Evolutionary conservation across 2,888 invertebrate genomes (phyloP).

Genomic region (Drosophila affinis): DNA sequence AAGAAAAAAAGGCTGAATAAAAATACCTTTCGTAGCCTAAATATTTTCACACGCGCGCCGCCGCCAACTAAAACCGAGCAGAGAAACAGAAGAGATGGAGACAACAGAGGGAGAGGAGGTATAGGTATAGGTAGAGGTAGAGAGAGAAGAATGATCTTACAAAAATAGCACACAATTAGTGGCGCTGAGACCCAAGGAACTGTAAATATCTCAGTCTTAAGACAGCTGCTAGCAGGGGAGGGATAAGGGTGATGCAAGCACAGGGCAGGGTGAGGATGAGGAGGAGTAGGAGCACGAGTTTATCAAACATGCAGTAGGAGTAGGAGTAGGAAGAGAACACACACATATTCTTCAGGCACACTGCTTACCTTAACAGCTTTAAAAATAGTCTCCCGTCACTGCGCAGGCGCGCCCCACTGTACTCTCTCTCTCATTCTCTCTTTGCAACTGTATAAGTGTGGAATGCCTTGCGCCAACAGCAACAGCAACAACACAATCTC

Average conservation of each 20-base stretch:
- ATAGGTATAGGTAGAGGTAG: conserved; percentile 8
- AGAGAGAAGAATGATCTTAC: conserved; percentile 35
- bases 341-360: conserved; percentile 2
- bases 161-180: conserved; percentile 77
- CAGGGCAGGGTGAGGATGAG: background rate
- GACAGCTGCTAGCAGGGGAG: conserved; percentile 46
- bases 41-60: conserved; percentile 72
- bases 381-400: conserved; percentile 46
- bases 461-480: conserved; percentile 25
- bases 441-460: conserved; percentile 5
- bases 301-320: conserved; percentile 15
- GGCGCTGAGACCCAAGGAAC: conserved; percentile 52
- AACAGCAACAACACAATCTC: conserved; percentile 68
- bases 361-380: conserved; percentile 42
- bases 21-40: conserved; percentile 61
- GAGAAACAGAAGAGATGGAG: conserved; percentile 34
- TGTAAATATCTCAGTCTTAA: conserved; percentile 67
- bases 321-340: background rate
- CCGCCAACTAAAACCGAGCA: conserved; percentile 24
- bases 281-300: background rate
- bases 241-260: background rate
- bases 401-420: conserved; percentile 50
- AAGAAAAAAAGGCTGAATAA: conserved; percentile 28
- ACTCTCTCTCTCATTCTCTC: background rate
- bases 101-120: conserved; percentile 8